Percentiles rank a stretch among this genome's conserved stretches.
Conservation (phyloP, 1,140 invertebrate species). For the Ceratina australensis region DNA sequence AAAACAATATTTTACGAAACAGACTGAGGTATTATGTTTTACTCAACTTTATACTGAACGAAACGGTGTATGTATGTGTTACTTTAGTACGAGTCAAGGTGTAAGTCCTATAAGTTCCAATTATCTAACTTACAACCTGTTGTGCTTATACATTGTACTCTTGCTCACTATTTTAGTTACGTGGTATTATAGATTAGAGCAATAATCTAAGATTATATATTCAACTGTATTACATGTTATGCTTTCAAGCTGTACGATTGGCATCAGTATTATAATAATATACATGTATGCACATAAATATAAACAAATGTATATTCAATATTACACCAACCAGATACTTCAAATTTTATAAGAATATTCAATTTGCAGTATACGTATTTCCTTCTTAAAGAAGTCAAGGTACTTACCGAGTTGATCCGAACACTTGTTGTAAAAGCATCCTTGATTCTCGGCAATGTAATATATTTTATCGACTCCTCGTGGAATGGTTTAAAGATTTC, state of each 20-base stretch:
- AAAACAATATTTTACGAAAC: not conserved
- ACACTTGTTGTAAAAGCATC: not conserved
- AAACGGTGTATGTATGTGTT: slow-evolving; percentile 18
- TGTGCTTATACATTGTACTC: slow-evolving; percentile 5
- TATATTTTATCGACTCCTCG: not conserved
- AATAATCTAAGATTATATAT: slow-evolving; percentile 27
- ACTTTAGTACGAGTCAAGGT: slow-evolving; percentile 16
- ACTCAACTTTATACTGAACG: slow-evolving; percentile 28
- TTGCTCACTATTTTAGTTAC: slow-evolving; percentile 16
- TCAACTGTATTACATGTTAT: slow-evolving; percentile 31
- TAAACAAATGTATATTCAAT: slow-evolving; percentile 17
- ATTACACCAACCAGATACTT: slow-evolving; percentile 20
- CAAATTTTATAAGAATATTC: slow-evolving; percentile 12
- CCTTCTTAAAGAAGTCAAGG: not conserved
- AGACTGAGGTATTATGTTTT: slow-evolving; percentile 20
- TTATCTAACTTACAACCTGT: slow-evolving; percentile 10
- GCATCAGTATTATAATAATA: slow-evolving; percentile 51
- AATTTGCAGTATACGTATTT: slow-evolving; percentile 17
- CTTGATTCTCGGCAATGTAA: not conserved
- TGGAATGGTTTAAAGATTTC: slow-evolving; percentile 12
- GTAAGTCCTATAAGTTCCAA: slow-evolving; percentile 10
- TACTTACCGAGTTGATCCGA: not conserved
- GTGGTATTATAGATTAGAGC: slow-evolving; percentile 14
- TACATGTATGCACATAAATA: slow-evolving; percentile 30
- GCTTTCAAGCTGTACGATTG: slow-evolving; percentile 46